Base-by-base conservation (phyloP, 2,888 invertebrate species). In the Ypsolopha sequella region DNA sequence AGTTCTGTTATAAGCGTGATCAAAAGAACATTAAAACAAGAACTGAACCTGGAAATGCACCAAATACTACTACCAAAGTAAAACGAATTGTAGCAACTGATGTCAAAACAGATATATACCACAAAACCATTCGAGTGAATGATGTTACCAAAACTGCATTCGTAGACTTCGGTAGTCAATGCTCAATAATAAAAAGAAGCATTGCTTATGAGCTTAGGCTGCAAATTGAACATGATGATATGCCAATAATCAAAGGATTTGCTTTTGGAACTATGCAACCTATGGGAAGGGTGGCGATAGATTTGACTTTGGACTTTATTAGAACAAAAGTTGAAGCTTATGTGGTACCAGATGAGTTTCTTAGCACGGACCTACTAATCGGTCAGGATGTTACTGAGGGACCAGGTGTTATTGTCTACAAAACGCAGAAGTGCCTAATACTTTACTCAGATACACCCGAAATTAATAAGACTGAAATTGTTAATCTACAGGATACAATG, bases 261-360 rank as follows among this genome's bases (percentile, higher is more conserved):
- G 50, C 33, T 10, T 50, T 50, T 11, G 50, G 50, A 13, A 41
- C 1, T 33, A 34, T 50, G 13, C 41, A 34, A 10, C 50, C 50
- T n/a, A 24, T 50, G 8, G 50, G 50, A 11, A 50, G 11, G n/a
- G 41, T 41, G 24, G 3, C 33, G 8, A 33, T 50, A 14, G 34
- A 50, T 11, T 7, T 50, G 8, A 41, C 35, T 14, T n/a, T 50
- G 8, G 41, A 50, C 34, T 39, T 34, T 14, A 34, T 50, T 8
- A 33, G 41, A 14, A 24, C 41, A 7, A 39, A 41, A 7, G n/a
- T 50, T 10, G 41, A 50, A 24, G 50, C 41, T 4, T 50, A 41
- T 41, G 50, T 50, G 6, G 50, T 50, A 50, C 24, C 14, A 24
- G 50, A 50, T n/a, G 35, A 41, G 7, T 50, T 41, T 10, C 24